Evolutionary conservation across 2,797 vertebrate genomes (phyloP), one percentile per base, ranked within the genome.

Genomic region (Rousettus madagascariensis): DNA sequence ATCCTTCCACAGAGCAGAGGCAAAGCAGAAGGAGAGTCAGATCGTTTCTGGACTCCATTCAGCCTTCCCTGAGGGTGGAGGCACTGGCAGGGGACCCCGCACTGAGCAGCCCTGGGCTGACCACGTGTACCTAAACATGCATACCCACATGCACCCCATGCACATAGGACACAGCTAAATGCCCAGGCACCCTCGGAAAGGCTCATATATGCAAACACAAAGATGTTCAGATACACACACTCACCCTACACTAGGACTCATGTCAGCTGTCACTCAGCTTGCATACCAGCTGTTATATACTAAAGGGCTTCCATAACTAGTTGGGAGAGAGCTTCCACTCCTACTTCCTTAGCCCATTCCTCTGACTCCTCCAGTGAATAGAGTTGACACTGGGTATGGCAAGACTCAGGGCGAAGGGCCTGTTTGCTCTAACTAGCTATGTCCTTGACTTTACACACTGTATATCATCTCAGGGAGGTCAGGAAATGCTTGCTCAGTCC

Each of bases 61-160:
- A 26, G n/a, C n/a, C 65, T 28, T 9, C 30, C 46, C 3, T 24
- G 51, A 38, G 33, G 26, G 8, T 22, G 9, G 51, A 10, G 33
- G 38, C n/a, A 9, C 9, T 15, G 33, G 41, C 51, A 15, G 59
- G 46, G 80, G 12, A 26, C 19, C 6, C 17, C 6, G 9, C 5
- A 3, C 69, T 19, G 7, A 41, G 17, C 2, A 33, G 19, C 22
- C 30, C 69, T 24, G 8, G 11, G 11, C 43, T 38, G 53, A 53
- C 43, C 19, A 8, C 3, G 3, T 7, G 22, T 26, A 24, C 49
- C 16, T 33, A 0, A 2, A 2, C 41, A 13, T 66, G 12, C n/a
- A 17, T 43, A 22, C 51, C 11, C 53, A 12, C 6, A 4, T 0
- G 0, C 36, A 19, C 38, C 38, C 24, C 7, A 28, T 6, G 1